Base-by-base conservation (phyloP, 1,140 invertebrate species). In the Contarinia nasturtii region DNA sequence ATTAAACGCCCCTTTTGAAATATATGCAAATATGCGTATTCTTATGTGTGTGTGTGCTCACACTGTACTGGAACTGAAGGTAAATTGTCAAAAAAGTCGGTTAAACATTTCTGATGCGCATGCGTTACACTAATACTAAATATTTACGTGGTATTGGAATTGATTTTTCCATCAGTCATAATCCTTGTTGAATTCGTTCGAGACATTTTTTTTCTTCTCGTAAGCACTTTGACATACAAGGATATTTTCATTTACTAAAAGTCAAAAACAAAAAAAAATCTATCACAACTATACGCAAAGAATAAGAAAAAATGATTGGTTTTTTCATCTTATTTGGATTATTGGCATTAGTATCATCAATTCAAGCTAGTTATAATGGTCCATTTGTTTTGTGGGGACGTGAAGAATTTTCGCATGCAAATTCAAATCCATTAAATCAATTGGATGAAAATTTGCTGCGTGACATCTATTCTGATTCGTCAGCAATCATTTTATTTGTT, bases 341-440 rank as follows among this genome's bases (percentile, higher is more conserved):
- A 17, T 38, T 38, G 17, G 12, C 27, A 27, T 38, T 14, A 12
- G 14, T n/a, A 38, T 38, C 17, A 41, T 46, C 49, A 22, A 57
- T 57, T 50, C 46, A 46, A 34, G 44, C 51, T 12, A 47, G 44
- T 22, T 44, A 50, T 43, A 45, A 48, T 48, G 72, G 72, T 2
- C 72, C 72, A 0, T 74, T 71, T 52, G 48, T 74, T 3, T 67
- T 73, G 49, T 74, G 72, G 61, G 72, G 72, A 14, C 67, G 67
- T 10, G 62, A 67, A 27, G 63, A 64, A 10, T 54, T 74, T 0
- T 55, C 62, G 18, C 57, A 57, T 19, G 65, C 67, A 45, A 61
- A 64, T 34, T 51, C 67, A 36, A 64, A 69, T 22, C 69, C 70
- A 1, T 53, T 74, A 15, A 63, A 65, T 59, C 64, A 70, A 57